Evolutionary conservation across 1,140 invertebrate genomes (phyloP).

Genomic region (Argopecten irradians): DNA sequence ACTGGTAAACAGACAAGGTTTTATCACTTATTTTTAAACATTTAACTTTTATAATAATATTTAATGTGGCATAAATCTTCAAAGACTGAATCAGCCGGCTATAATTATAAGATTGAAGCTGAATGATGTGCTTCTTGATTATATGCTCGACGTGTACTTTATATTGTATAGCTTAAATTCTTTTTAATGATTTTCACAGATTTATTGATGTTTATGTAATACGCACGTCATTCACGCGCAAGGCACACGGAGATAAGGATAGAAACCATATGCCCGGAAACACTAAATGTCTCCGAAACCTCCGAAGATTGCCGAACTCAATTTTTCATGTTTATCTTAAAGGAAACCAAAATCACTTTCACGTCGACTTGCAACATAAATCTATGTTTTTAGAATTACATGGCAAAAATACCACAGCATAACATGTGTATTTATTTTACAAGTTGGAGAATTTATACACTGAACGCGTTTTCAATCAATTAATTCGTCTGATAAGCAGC

Average conservation of each 20-base stretch:
- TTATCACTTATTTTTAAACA: too few species aligned
- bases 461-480: background rate
- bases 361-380: background rate
- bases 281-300: background rate
- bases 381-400: background rate
- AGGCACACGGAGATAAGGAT: background rate
- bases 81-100: too few species aligned
- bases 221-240: background rate
- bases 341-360: background rate
- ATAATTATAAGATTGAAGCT: too few species aligned
- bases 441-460: background rate
- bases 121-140: too few species aligned
- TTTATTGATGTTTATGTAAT: background rate
- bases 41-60: too few species aligned
- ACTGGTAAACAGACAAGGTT: too few species aligned
- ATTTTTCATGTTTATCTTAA: background rate
- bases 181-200: background rate
- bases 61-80: too few species aligned
- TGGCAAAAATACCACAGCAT: background rate
- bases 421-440: conserved; percentile 8
- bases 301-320: background rate
- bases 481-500: background rate
- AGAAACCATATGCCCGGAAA: background rate
- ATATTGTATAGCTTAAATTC: background rate
- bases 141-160: too few species aligned